These are phyloP conservation scores for Bombus picipes DNA, from an alignment of 1,140 invertebrate genomes.

Conservation along the genomic window DNA sequence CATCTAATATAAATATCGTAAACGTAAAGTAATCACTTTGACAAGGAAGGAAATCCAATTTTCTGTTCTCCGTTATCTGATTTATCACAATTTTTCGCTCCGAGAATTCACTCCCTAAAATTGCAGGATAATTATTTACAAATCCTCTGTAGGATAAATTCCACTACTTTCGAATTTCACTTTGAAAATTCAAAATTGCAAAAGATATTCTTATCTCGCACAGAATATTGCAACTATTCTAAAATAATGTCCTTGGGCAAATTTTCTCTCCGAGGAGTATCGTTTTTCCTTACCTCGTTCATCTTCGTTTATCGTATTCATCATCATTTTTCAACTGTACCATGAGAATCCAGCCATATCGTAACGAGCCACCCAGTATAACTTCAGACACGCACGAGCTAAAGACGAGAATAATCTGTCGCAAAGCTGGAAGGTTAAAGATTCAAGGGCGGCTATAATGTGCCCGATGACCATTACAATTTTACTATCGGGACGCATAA, in stretches of 20 bases:
- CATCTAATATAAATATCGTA: background rate
- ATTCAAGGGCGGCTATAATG: constrained; percentile 49
- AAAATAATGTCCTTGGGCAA: too few species aligned
- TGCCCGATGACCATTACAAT: constrained; percentile 33
- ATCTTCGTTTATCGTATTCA: background rate
- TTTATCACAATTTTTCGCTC: background rate
- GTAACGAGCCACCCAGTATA: background rate
- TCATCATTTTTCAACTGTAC: background rate
- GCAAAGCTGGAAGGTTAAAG: constrained; percentile 52
- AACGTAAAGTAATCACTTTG: too few species aligned
- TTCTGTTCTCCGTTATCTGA: too few species aligned
- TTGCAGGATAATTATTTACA: background rate
- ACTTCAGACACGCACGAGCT: constrained; percentile 19
- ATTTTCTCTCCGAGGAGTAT: too few species aligned
- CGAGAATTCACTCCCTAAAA: background rate
- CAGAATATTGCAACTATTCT: too few species aligned
- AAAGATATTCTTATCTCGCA: too few species aligned
- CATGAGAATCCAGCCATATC: too few species aligned
- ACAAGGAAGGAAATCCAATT: background rate
- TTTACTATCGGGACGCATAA: constrained; percentile 27
- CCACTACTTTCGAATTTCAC: too few species aligned
- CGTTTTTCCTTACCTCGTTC: background rate
- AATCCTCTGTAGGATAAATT: too few species aligned
- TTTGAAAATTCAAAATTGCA: too few species aligned
- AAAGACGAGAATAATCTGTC: constrained; percentile 41